These are phyloP conservation scores for Lycodopsis pacificus DNA, from an alignment of 2,797 vertebrate genomes.

Conservation along the genomic window DNA sequence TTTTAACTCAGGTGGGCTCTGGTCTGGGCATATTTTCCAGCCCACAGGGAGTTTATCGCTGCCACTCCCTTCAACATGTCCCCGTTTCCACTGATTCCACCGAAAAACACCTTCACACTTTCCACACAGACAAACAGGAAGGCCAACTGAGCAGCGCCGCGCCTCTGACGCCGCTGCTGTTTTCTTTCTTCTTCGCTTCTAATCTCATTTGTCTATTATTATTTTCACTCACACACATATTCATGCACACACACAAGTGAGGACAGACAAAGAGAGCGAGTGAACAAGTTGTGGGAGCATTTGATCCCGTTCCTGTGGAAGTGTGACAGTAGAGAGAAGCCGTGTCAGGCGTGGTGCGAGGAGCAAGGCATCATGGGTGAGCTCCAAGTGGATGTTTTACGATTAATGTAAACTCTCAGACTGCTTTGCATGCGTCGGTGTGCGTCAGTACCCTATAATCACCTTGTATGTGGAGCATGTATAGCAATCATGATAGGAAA, in stretches of 20 bases:
- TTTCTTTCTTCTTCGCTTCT: constrained; percentile 1
- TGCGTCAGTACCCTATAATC: constrained; percentile 32
- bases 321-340: constrained; percentile 33
- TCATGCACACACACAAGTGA: neutral
- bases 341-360: constrained; percentile 17
- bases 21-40: constrained; percentile 66
- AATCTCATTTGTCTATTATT: neutral
- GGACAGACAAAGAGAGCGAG: neutral
- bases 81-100: constrained; percentile 62
- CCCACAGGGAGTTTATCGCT: constrained; percentile 47
- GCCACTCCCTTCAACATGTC: constrained; percentile 61
- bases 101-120: constrained; percentile 50
- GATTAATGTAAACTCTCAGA: neutral
- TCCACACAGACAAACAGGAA: constrained; percentile 56
- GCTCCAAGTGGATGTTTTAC: neutral
- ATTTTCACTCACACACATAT: neutral
- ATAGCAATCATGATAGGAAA: constrained; percentile 21
- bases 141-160: neutral
- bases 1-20: constrained; percentile 56
- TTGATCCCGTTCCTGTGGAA: constrained; percentile 56
- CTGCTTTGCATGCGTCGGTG: neutral
- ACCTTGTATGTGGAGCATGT: constrained; percentile 13
- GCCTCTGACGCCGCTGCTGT: constrained; percentile 21
- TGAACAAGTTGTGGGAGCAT: constrained; percentile 7
- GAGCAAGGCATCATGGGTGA: constrained; percentile 38